Conservation (phyloP, 2,888 invertebrate genomes). For the Sussaba pulchella region DNA sequence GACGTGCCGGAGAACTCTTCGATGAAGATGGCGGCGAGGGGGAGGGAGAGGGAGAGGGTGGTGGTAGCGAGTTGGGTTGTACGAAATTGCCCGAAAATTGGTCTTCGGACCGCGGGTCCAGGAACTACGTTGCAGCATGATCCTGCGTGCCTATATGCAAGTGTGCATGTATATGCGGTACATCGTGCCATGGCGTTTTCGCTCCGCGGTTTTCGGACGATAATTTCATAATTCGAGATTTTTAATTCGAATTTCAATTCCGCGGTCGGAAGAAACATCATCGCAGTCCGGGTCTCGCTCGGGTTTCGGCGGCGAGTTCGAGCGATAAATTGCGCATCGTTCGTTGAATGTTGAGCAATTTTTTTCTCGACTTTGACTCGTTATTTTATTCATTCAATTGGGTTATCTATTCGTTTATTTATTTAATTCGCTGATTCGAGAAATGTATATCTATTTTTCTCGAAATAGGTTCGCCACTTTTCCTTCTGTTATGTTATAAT, state of each 20-base stretch:
- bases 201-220: constrained; percentile 70
- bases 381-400: too few relatives aligned
- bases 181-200: constrained; percentile 27
- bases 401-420: too few relatives aligned
- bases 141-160: too few relatives aligned
- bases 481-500: too few relatives aligned
- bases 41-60: constrained; percentile 48
- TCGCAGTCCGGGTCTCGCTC: constrained; percentile 33
- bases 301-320: too few relatives aligned
- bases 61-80: constrained; percentile 68
- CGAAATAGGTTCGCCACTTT: too few relatives aligned
- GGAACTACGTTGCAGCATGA: neutral
- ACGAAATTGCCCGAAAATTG: constrained; percentile 83
- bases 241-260: constrained; percentile 83
- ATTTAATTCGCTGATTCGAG: too few relatives aligned
- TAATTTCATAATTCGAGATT: constrained; percentile 82
- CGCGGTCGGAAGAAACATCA: constrained; percentile 68
- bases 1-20: too few relatives aligned
- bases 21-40: constrained; percentile 49
- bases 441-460: too few relatives aligned
- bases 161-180: constrained; percentile 15
- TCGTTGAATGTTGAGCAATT: too few relatives aligned
- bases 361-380: too few relatives aligned
- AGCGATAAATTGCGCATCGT: too few relatives aligned
- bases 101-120: constrained; percentile 61